phyloP scores from a whole-genome alignment of 2,797 vertebrate species.

The Atherinosoma microstoma region DNA sequence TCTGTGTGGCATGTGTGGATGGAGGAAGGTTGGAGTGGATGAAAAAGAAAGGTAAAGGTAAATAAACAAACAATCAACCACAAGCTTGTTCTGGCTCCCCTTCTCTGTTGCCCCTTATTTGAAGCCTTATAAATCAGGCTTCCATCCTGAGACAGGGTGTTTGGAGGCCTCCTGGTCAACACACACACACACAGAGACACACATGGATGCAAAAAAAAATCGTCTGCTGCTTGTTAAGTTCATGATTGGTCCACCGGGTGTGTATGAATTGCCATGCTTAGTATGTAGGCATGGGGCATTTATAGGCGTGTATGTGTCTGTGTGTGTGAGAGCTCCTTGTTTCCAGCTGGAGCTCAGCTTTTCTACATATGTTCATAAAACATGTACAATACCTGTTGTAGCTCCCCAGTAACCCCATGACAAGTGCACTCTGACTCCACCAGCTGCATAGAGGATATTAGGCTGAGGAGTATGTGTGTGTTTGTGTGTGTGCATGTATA shows the following conservation, averaged over 20 bases:
- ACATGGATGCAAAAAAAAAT: conserved; percentile 7
- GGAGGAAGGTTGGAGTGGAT: conserved; percentile 16
- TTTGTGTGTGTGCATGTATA: neutral
- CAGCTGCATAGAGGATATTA: conserved; percentile 55
- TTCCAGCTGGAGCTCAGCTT: conserved; percentile 54
- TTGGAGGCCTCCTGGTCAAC: conserved; percentile 74
- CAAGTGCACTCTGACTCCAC: conserved; percentile 70
- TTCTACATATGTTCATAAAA: conserved; percentile 75
- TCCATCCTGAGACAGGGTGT: conserved; percentile 81
- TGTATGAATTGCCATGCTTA: conserved; percentile 43
- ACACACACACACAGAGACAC: conserved; percentile 48
- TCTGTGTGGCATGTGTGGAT: conserved; percentile 29
- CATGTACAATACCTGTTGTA: conserved; percentile 68
- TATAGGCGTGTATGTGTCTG: neutral
- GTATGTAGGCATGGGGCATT: conserved; percentile 21
- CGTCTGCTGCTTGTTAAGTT: conserved; percentile 83
- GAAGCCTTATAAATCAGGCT: conserved; percentile 84
- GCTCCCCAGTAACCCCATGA: conserved; percentile 49
- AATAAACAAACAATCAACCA: conserved; percentile 84
- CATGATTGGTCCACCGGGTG: conserved; percentile 66
- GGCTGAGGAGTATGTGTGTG: conserved; percentile 35
- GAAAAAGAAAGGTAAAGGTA: conserved; percentile 75
- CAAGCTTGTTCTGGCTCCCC: conserved; percentile 78
- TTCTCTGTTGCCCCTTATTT: conserved; percentile 84
- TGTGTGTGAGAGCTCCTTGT: conserved; percentile 15